These are phyloP conservation scores for Brachionus manjavacas DNA, from an alignment of 1,140 invertebrate genomes.

Conservation along the genomic window DNA sequence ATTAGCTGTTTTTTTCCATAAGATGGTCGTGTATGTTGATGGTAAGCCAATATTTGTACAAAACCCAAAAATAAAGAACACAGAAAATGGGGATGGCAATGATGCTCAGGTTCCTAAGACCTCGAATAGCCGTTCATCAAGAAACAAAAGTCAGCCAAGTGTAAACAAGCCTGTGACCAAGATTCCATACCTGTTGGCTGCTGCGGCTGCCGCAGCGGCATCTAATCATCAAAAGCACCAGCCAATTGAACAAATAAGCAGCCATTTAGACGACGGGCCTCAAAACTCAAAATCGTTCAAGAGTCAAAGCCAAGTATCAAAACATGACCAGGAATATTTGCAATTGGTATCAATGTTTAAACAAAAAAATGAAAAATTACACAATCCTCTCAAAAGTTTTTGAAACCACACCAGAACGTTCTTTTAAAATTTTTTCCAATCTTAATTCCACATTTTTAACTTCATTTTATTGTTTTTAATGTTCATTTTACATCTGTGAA, in stretches of 20 bases:
- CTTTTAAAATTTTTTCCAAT: neutral
- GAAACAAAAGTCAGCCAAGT: neutral
- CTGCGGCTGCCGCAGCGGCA: conserved; percentile 4
- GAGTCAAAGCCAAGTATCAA: neutral
- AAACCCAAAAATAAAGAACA: neutral
- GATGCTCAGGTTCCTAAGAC: conserved; percentile 10
- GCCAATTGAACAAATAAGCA: neutral
- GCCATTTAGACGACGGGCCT: neutral
- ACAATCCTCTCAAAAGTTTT: neutral
- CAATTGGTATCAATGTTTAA: conserved; percentile 26
- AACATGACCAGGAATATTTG: conserved; percentile 12
- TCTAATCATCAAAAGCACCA: neutral
- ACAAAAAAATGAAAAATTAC: conserved; percentile 32
- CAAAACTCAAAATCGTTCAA: neutral
- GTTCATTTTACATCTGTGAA: neutral
- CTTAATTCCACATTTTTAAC: neutral
- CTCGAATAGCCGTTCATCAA: neutral
- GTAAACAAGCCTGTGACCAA: neutral
- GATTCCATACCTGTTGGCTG: neutral
- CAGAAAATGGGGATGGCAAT: neutral
- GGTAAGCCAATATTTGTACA: conserved; percentile 33
- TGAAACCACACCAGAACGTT: neutral
- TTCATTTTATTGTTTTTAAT: neutral
- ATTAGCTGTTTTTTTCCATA: neutral
- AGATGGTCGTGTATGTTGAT: conserved; percentile 25